Conservation (phyloP, 1,140 invertebrate species). For the Drosophila pruinosa region DNA sequence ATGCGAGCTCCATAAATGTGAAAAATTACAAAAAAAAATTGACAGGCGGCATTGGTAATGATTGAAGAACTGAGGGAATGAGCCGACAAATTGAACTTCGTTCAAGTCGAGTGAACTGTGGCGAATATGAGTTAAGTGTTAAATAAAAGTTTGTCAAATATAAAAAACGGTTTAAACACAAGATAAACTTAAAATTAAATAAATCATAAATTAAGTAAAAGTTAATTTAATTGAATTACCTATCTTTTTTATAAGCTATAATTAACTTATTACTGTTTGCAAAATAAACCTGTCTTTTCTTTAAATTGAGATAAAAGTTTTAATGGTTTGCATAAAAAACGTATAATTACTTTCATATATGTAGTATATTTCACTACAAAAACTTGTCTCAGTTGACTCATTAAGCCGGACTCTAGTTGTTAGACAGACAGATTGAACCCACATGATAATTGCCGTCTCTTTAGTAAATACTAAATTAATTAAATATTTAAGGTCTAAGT, state of each 20-base stretch:
- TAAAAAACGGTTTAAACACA: no score
- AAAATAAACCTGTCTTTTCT: neutral
- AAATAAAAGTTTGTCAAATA: neutral
- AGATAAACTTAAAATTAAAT: no score
- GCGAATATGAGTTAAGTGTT: neutral
- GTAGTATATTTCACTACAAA: neutral
- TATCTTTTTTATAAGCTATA: neutral
- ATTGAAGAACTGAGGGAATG: conserved; percentile 42
- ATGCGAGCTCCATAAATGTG: conserved; percentile 52
- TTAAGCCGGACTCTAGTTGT: neutral
- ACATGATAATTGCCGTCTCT: neutral
- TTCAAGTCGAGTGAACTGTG: conserved; percentile 28
- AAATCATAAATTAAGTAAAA: neutral
- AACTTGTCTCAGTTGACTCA: neutral
- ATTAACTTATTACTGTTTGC: neutral
- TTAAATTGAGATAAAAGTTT: neutral
- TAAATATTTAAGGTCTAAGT: neutral
- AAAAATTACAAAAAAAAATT: conserved; percentile 60
- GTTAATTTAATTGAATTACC: neutral
- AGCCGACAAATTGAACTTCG: conserved; percentile 40
- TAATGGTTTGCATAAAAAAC: neutral
- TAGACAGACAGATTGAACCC: neutral
- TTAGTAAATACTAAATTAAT: neutral
- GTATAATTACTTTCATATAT: neutral
- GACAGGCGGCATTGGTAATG: conserved; percentile 54